phyloP scores from a whole-genome alignment of 2,888 invertebrate species.

The Meloe dianella region DNA sequence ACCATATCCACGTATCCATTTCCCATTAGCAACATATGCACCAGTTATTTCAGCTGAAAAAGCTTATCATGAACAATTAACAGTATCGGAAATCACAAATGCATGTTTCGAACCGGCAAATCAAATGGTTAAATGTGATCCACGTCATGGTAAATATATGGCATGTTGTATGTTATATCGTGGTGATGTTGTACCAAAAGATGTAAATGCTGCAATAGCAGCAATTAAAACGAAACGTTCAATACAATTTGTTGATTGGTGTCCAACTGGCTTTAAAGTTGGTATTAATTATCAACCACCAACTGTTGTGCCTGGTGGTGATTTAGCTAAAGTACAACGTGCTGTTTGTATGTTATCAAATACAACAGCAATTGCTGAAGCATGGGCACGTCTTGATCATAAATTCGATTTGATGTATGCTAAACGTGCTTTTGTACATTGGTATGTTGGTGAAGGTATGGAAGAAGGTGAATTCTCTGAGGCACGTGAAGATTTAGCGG shows the following conservation, averaged over 20 bases:
- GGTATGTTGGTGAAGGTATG: slow-evolving; percentile 91
- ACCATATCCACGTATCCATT: slow-evolving; percentile 94
- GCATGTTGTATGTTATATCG: slow-evolving; percentile 92
- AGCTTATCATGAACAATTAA: slow-evolving; percentile 90
- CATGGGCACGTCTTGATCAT: slow-evolving; percentile 92
- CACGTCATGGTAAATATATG: slow-evolving; percentile 90
- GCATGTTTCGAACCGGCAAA: slow-evolving; percentile 95
- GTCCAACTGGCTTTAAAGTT: slow-evolving; percentile 78
- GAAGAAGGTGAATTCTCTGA: slow-evolving; percentile 88
- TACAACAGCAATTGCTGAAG: slow-evolving; percentile 95
- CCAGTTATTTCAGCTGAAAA: slow-evolving; percentile 93
- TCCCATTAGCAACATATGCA: slow-evolving; percentile 90
- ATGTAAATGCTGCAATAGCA: slow-evolving; percentile 91
- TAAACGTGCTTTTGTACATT: slow-evolving; percentile 94
- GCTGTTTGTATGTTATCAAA: slow-evolving; percentile 98
- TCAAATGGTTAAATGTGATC: slow-evolving; percentile 93
- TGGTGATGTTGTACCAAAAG: slow-evolving; percentile 64
- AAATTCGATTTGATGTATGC: slow-evolving; percentile 97
- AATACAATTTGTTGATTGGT: slow-evolving; percentile 91
- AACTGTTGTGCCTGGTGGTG: slow-evolving; percentile 84
- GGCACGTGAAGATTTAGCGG: slow-evolving; percentile 84
- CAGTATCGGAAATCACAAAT: slow-evolving; percentile 91
- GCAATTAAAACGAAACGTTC: slow-evolving; percentile 93
- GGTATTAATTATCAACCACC: slow-evolving; percentile 93
- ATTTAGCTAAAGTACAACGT: slow-evolving; percentile 89